Base-by-base conservation (phyloP, 2,113 vertebrate genomes). In the Hymenochirus boettgeri region DNA sequence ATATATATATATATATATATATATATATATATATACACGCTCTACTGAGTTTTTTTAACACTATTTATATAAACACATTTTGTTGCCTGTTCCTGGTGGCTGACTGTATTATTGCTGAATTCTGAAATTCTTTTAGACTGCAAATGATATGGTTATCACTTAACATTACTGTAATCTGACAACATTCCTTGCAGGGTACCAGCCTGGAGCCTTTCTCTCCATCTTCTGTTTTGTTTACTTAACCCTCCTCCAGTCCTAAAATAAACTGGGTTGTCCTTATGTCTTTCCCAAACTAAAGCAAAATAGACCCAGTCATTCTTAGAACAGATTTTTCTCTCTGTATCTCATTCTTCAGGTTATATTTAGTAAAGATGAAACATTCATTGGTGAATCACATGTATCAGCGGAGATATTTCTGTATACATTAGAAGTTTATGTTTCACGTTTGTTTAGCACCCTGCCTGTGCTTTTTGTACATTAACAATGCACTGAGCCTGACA, bases 371-470 rank as follows among this genome's bases (percentile, higher is more conserved):
- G 64, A 66, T 66, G 53, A 66, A 66, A 66, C 52, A 47, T 19
- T 65, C 37, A 33, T 19, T 58, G 55, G 55, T 66, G 55, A 66
- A 66, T 58, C 64, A 66, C 64, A 66, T 66, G 64, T 50, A 66
- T 66, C 64, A 51, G 47, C 51, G 62, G n/a, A 26, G 64, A 58
- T 58, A 66, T 66, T 51, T 66, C 50, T 66, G 47, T 37, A 21
- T 27, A 48, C 54, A 57, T 35, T 57, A 57, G 39, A 39, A 48
- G 10, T 66, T 61, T 57, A 29, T 31, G 13, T 57, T 54, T 66
- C 45, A 22, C 45, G 19, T 57, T 23, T n/a, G 42, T 25, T n/a
- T 35, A 7, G 11, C 26, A 56, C 46, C 26, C 37, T 31, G 53
- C 29, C 9, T 15, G 18, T 50, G n/a, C 27, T 9, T 35, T 26